phyloP scores from a whole-genome alignment of 2,113 vertebrate species.

The Scytalopus superciliaris region DNA sequence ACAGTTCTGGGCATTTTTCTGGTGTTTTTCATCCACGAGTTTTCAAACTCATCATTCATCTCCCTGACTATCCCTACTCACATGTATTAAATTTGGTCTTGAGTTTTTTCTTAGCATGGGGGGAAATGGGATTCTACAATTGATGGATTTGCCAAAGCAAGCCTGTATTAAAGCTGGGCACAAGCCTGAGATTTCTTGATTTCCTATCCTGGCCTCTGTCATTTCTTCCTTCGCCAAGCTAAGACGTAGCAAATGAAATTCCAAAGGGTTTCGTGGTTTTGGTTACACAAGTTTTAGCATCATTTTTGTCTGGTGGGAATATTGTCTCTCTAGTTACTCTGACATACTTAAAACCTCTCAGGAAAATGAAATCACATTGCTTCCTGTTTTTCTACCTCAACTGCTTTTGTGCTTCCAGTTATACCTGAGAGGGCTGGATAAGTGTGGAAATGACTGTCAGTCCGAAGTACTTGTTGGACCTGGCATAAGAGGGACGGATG shows the following conservation, averaged over 20 bases:
- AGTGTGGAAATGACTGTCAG: neutral
- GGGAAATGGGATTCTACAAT: neutral
- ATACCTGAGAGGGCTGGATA: neutral
- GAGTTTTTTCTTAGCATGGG: neutral
- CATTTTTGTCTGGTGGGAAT: neutral
- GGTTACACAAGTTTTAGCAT: neutral
- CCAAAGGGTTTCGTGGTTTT: neutral
- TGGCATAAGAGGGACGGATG: neutral
- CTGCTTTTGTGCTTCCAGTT: neutral
- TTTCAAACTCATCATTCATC: constrained; percentile 14
- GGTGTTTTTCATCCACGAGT: neutral
- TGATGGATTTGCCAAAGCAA: constrained; percentile 4
- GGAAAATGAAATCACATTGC: neutral
- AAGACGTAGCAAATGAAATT: neutral
- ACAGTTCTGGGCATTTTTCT: constrained; percentile 1
- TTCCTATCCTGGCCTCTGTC: neutral
- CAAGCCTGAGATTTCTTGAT: neutral
- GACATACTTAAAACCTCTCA: neutral
- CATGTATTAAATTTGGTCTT: neutral
- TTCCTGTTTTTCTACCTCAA: neutral
- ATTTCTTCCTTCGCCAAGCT: neutral
- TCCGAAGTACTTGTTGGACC: neutral
- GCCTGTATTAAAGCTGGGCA: neutral
- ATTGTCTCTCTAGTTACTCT: neutral
- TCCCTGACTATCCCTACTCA: neutral